Evolutionary conservation across 92 coral and sea anemone species (phyloP), one percentile per base, ranked within the genome.

Genomic region (Epizoanthus rinbou): DNA sequence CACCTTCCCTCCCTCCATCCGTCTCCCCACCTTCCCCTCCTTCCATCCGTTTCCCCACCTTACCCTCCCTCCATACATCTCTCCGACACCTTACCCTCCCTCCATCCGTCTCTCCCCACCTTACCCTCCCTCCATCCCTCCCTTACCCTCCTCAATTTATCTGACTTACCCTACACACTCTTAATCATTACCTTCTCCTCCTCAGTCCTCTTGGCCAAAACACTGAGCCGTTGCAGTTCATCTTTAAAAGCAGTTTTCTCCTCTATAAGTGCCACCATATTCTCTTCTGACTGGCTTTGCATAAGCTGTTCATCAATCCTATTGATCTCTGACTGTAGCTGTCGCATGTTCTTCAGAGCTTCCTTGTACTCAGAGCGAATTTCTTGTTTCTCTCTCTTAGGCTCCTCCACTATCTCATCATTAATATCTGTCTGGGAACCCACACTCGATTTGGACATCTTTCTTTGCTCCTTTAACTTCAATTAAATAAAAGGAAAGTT

Each of bases 401-500:
- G 83, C 39, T 79, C 91, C 9, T 79, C 85, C 3, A 88, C 73
- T 13, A 57, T 60, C 35, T 93, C 97, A 7, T 86, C 86, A 17
- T 84, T 81, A 24, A 88, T 60, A 52, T 93, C 97, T 25, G 91
- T 86, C 59, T 90, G 97, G 11, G 97, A 93, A 23, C 93, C 94
- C 16, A 84, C 83, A 21, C 87, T 90, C 11, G 85, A 83, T 73
- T 57, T 88, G 31, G 70, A 78, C 17, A 35, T 16, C 16, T 35
- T 19, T 60, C 82, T 62, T 41, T 76, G 81, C 3, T 60, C 82
- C 37, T 78, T 78, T 37, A 78, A 78, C 82, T 78, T 62, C 50
- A 60, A 22, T 19, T 2, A 15, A 41, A 78, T 4, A 19, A 31
- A 60, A 50, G 2, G 9, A 50, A 10, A 50, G 16, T 50, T 50